Evolutionary conservation across 2,797 vertebrate genomes (phyloP).

Genomic region (Notolabrus celidotus): DNA sequence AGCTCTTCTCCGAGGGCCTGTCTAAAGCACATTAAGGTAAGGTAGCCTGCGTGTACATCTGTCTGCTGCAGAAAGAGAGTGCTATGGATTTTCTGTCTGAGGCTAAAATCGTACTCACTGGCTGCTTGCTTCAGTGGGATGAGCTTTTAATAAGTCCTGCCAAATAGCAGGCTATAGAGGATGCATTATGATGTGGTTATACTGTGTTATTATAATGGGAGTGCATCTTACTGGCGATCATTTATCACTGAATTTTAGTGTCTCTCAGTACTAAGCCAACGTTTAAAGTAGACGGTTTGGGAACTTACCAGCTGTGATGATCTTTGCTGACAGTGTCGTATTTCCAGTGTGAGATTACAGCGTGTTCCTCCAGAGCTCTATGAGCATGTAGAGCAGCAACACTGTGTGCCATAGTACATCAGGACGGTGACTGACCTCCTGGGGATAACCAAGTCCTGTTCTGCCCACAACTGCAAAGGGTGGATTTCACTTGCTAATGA

Average conservation of each 20-base stretch:
- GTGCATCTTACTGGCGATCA: conserved; percentile 57
- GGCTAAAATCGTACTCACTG: conserved; percentile 56
- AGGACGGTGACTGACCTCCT: conserved; percentile 35
- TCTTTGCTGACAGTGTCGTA: conserved; percentile 51
- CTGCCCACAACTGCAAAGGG: conserved; percentile 53
- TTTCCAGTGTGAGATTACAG: conserved; percentile 66
- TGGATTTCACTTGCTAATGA: conserved; percentile 80
- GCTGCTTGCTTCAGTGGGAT: conserved; percentile 65
- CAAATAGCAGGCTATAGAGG: conserved; percentile 50
- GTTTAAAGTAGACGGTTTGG: conserved; percentile 59
- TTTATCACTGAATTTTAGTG: conserved; percentile 63
- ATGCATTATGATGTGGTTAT: conserved; percentile 69
- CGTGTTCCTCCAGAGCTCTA: conserved; percentile 38
- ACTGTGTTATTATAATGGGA: conserved; percentile 62
- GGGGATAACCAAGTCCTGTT: conserved; percentile 44
- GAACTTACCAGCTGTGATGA: conserved; percentile 62
- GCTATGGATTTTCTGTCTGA: conserved; percentile 77
- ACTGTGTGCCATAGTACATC: conserved; percentile 17
- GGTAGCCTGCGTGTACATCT: conserved; percentile 41
- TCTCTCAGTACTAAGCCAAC: conserved; percentile 42
- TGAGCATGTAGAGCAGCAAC: conserved; percentile 33
- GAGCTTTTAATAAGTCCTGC: conserved; percentile 68
- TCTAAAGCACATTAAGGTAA: conserved; percentile 58
- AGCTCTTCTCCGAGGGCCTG: conserved; percentile 56
- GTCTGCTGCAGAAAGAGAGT: conserved; percentile 52